Percentiles rank a stretch among this genome's conserved stretches.
phyloP scores from a whole-genome alignment of 2,888 invertebrate genomes.

The Drosophila imparisetae region DNA sequence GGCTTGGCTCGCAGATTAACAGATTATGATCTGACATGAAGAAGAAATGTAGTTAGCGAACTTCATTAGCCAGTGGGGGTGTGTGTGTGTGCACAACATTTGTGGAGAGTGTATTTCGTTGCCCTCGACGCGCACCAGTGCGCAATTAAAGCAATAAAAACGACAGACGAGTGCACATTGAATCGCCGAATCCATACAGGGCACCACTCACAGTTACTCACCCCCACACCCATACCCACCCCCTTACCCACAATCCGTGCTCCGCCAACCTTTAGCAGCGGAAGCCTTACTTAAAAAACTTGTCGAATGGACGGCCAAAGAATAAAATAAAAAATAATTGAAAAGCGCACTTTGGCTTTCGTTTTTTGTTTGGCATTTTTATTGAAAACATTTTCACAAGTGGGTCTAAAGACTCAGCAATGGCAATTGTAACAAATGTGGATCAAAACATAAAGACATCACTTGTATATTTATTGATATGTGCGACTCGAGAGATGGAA shows the following conservation, averaged over 20 bases:
- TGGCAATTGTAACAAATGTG: conserved; percentile 7
- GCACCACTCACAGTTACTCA: conserved; percentile 13
- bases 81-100: conserved; percentile 43
- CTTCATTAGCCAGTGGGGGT: conserved; percentile 71
- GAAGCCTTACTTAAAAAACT: conserved; percentile 49
- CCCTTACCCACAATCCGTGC: neutral
- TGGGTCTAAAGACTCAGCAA: neutral
- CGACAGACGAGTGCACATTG: conserved; percentile 68
- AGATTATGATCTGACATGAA: conserved; percentile 77
- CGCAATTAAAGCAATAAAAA: conserved; percentile 79
- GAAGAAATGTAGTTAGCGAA: conserved; percentile 68
- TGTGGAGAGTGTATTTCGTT: conserved; percentile 54
- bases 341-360: conserved; percentile 61
- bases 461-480: neutral
- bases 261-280: neutral
- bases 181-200: conserved; percentile 53
- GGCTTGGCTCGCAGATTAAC: conserved; percentile 69
- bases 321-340: conserved; percentile 66
- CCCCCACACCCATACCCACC: neutral
- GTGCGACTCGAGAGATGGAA: neutral
- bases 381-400: conserved; percentile 22
- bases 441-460: neutral
- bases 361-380: conserved; percentile 48
- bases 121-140: conserved; percentile 66
- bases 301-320: conserved; percentile 60